Evolutionary conservation across 1,140 invertebrate genomes (phyloP).

Genomic region (Drosophila simulans): DNA sequence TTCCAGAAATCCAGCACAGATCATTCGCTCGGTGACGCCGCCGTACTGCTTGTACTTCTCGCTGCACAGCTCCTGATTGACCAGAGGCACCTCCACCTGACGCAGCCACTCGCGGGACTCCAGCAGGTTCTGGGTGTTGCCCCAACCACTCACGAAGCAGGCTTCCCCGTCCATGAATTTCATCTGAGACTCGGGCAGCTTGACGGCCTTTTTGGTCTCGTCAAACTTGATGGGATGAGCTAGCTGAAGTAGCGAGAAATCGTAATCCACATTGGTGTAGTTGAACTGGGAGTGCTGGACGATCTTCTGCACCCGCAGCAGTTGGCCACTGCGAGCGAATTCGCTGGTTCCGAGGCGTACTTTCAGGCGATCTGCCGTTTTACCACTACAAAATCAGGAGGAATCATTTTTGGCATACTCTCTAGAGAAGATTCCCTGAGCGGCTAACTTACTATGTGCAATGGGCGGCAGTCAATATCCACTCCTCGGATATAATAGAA

Average conservation of each 20-base stretch:
- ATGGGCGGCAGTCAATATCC: conserved; percentile 86
- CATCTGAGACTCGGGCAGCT: conserved; percentile 61
- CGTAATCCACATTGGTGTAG: conserved; percentile 77
- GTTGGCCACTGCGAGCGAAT: conserved; percentile 61
- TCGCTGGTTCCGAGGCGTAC: conserved; percentile 74
- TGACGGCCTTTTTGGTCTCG: conserved; percentile 64
- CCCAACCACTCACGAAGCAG: conserved; percentile 85
- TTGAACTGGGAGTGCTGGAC: conserved; percentile 80
- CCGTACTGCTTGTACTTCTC: conserved; percentile 85
- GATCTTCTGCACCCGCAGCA: conserved; percentile 68
- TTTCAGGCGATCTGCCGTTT: conserved; percentile 54
- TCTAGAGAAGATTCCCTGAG: not conserved
- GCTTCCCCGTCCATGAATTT: conserved; percentile 65
- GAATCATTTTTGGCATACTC: not conserved
- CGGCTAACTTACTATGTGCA: conserved; percentile 84
- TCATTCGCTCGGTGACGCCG: conserved; percentile 91
- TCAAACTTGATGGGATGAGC: conserved; percentile 70
- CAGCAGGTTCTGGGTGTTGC: conserved; percentile 74
- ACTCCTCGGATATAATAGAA: conserved; percentile 87
- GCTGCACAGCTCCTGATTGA: conserved; percentile 84
- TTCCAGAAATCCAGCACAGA: conserved; percentile 92
- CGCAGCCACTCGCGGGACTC: conserved; percentile 75
- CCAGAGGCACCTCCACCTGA: conserved; percentile 85
- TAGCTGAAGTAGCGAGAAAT: conserved; percentile 82
- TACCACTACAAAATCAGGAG: conserved; percentile 54